Evolutionary conservation across 2,797 vertebrate genomes (phyloP).

Genomic region (Lacerta agilis): DNA sequence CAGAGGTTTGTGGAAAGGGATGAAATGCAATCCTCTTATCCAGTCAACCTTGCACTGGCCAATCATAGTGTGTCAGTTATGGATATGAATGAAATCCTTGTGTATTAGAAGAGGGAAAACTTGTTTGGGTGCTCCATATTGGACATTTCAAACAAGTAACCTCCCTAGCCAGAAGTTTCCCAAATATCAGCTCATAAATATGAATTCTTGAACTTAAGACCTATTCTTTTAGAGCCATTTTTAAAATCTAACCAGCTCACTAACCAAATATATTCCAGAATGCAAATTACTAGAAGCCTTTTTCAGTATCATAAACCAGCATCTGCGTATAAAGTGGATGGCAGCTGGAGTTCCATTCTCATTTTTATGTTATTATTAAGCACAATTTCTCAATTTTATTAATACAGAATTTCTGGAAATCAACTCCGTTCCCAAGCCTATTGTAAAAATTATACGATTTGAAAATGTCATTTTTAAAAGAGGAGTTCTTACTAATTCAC

Average conservation of each 20-base stretch:
- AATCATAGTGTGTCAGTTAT: background rate
- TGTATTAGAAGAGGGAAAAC: background rate
- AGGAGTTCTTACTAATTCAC: background rate
- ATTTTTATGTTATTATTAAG: constrained; percentile 25
- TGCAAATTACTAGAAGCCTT: background rate
- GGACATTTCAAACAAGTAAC: background rate
- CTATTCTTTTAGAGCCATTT: background rate
- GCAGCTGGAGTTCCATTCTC: constrained; percentile 1
- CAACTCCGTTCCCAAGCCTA: background rate
- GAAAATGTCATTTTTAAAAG: background rate
- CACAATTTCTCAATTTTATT: background rate
- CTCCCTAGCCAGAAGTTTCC: background rate
- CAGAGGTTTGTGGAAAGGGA: background rate
- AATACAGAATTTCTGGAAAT: constrained; percentile 2
- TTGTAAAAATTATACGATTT: background rate
- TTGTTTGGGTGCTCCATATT: background rate
- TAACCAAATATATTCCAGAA: background rate
- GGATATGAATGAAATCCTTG: background rate
- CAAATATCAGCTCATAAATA: background rate
- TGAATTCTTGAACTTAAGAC: background rate
- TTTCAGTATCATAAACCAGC: background rate
- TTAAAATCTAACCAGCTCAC: background rate
- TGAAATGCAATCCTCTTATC: background rate
- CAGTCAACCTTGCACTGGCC: background rate
- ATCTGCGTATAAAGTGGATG: constrained; percentile 18